phyloP scores from a whole-genome alignment of 1,140 invertebrate genomes.

The Drosophila orosa region DNA sequence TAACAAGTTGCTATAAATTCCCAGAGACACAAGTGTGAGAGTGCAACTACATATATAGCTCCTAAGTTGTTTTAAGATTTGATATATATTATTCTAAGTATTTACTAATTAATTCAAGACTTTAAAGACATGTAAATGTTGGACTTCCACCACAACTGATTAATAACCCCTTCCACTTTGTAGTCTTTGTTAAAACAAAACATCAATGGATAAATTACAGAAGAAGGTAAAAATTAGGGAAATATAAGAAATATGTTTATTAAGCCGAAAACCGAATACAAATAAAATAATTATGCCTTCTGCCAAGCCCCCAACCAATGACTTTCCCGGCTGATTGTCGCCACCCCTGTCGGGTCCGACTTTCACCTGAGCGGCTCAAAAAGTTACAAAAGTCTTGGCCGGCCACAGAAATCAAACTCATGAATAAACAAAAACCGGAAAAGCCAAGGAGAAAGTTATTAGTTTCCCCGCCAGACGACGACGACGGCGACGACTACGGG shows the following conservation, averaged over 20 bases:
- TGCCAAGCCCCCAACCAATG: neutral
- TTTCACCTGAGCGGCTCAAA: constrained; percentile 66
- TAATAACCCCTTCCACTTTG: neutral
- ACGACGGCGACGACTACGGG: neutral
- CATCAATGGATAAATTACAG: neutral
- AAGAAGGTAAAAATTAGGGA: neutral
- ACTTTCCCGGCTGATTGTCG: constrained; percentile 13
- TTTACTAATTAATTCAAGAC: neutral
- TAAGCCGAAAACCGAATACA: constrained; percentile 25
- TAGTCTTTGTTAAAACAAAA: neutral
- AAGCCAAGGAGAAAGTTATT: constrained; percentile 70
- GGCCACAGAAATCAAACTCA: constrained; percentile 68
- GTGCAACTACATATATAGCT: neutral
- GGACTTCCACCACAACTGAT: neutral
- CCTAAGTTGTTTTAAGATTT: neutral
- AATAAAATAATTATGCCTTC: constrained; percentile 64
- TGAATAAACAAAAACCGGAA: constrained; percentile 73
- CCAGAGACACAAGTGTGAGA: neutral
- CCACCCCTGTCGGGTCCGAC: neutral
- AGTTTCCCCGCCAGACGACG: constrained; percentile 47
- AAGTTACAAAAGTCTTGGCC: constrained; percentile 64
- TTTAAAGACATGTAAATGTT: no score
- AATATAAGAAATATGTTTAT: constrained; percentile 15
- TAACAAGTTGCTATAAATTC: neutral
- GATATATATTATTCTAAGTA: no score